These are phyloP conservation scores for Lipotes vexillifer DNA, from an alignment of 2,113 vertebrate genomes.

Conservation along the genomic window DNA sequence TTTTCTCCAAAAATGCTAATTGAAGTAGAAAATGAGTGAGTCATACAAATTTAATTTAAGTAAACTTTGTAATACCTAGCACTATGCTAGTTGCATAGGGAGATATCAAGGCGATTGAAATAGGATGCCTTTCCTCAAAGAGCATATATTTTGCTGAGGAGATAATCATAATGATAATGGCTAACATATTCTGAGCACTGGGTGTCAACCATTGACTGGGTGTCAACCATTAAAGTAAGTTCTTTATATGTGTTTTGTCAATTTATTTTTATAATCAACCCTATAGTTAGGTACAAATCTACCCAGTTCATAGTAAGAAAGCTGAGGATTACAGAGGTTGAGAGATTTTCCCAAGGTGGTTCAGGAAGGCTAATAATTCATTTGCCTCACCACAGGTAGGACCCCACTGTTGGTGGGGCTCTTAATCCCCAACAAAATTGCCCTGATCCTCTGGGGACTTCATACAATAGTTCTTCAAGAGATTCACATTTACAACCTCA, in stretches of 20 bases:
- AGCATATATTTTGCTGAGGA: not conserved
- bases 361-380: not conserved
- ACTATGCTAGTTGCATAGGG: not conserved
- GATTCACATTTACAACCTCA: not conserved
- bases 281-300: not conserved
- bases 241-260: not conserved
- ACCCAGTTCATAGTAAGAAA: not conserved
- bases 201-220: not conserved
- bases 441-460: not conserved
- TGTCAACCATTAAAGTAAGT: not conserved
- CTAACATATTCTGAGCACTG: not conserved
- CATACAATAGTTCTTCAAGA: not conserved
- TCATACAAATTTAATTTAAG: not conserved
- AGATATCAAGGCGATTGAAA: not conserved
- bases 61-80: not conserved
- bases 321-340: not conserved
- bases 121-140: not conserved
- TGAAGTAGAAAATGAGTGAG: not conserved
- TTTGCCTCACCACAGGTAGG: not conserved
- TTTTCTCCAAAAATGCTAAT: not conserved
- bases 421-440: not conserved
- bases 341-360: not conserved
- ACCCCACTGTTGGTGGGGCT: not conserved
- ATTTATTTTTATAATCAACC: not conserved
- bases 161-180: not conserved